These are phyloP conservation scores for Gastracanthus pulcherrimus DNA, from an alignment of 2,888 invertebrate species.

Conservation along the genomic window DNA sequence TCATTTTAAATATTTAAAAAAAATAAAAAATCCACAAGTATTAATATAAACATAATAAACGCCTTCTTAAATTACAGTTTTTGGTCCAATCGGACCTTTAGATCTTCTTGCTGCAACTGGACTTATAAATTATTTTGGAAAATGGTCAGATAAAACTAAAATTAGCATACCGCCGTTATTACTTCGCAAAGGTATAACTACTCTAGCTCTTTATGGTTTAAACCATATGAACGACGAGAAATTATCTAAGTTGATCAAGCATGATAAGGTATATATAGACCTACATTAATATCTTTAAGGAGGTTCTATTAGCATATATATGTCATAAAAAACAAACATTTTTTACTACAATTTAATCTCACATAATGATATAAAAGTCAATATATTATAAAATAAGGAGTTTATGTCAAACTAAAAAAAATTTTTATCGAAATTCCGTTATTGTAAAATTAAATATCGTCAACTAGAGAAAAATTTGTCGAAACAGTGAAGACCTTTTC, in stretches of 20 bases:
- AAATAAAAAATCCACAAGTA: not conserved
- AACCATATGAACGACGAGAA: constrained; percentile 96
- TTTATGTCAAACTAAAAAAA: too few species aligned
- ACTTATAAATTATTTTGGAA: constrained; percentile 97
- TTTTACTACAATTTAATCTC: too few species aligned
- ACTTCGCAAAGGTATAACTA: constrained; percentile 89
- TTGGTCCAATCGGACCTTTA: constrained; percentile 87
- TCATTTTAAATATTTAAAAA: not conserved
- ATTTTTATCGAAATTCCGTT: too few species aligned
- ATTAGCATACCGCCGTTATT: constrained; percentile 91
- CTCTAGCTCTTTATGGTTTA: constrained; percentile 94
- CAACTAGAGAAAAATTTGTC: too few species aligned
- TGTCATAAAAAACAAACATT: too few species aligned
- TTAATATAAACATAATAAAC: not conserved
- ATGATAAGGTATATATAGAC: constrained; percentile 84
- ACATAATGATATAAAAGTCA: too few species aligned
- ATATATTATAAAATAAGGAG: too few species aligned
- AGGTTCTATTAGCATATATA: too few species aligned
- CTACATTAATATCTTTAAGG: too few species aligned
- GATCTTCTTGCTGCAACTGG: constrained; percentile 92
- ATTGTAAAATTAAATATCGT: too few species aligned
- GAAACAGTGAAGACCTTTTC: too few species aligned
- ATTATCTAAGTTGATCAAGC: constrained; percentile 86
- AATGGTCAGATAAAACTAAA: constrained; percentile 86
- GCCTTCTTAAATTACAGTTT: constrained; percentile 68